Conservation (phyloP, 2,113 vertebrate species). For the Oreotrochilus melanogaster region DNA sequence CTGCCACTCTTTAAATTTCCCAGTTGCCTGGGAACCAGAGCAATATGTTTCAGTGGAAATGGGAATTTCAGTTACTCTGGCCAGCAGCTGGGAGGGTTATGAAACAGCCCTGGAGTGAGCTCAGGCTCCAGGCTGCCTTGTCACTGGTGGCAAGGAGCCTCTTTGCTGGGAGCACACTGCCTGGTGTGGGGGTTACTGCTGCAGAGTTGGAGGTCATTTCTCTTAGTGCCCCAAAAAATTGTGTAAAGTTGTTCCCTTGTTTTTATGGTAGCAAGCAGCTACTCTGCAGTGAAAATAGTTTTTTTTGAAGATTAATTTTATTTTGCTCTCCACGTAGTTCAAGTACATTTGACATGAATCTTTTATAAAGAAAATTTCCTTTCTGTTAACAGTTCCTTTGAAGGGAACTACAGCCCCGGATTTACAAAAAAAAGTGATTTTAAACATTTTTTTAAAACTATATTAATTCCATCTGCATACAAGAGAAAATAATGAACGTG, state of each 20-base stretch:
- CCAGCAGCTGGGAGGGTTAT: neutral
- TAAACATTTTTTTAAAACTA: neutral
- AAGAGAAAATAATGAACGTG: neutral
- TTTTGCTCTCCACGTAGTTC: neutral
- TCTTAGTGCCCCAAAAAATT: no score
- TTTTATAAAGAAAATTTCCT: neutral
- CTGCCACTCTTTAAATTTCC: rapidly evolving
- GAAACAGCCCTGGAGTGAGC: neutral
- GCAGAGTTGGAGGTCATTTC: rapidly evolving
- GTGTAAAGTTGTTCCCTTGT: rapidly evolving
- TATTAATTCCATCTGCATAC: neutral
- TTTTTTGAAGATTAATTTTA: neutral
- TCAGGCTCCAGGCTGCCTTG: neutral
- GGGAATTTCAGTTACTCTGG: neutral
- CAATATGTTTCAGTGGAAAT: neutral
- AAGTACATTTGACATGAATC: rapidly evolving
- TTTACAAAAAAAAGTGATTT: neutral
- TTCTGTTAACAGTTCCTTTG: neutral
- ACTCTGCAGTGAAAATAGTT: neutral
- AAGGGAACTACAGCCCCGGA: neutral
- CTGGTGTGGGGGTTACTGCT: neutral
- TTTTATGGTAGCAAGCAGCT: neutral
- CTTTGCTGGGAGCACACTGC: neutral
- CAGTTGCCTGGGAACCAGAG: neutral
- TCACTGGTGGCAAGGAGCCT: neutral